Base-by-base conservation (phyloP, 2,797 vertebrate genomes). In the Lindbergichthys nudifrons region DNA sequence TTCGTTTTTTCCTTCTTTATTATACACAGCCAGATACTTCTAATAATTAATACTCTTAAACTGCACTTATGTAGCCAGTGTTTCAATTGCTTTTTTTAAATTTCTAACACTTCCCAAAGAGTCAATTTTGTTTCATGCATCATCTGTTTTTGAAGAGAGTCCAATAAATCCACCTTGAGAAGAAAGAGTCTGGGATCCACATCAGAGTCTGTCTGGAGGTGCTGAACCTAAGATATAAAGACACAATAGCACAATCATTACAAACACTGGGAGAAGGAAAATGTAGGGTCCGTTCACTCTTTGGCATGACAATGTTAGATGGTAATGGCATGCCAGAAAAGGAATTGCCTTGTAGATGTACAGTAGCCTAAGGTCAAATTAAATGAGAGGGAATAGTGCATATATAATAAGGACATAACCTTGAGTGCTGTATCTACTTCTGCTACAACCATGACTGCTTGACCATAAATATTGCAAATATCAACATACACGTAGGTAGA, bases 141-240 rank as follows among this genome's bases (percentile, higher is more conserved):
- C 30, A 11, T 78, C 13, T n/a, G 60, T 14, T 74, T 53, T 61
- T 54, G 3, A 26, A 43, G 4, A 50, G 5, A 19, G 12, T 26
- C 45, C 32, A 73, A 3, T 65, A 8, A 14, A 90, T 92, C 88
- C 94, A 99, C 98, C 98, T 99, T 80, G 98, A 99, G 93, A 99
- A 99, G 94, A 99, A 99, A 10, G 98, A 99, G 91, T 99, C 98
- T 82, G 98, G 97, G 93, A 99, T 97, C 98, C 98, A 99, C 95
- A 96, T 99, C 39, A 99, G 95, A 46, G 98, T 99, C 91, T 99
- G 98, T 81, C 97, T 96, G 83, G 98, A 99, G 73, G 98, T 99
- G 93, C 98, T 97, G 92, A 99, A 99, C 83, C 98, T 99, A 80
- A 74, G 91, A 68, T 0, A 52, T 13, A 12, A 66, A 72, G 54